phyloP scores from a whole-genome alignment of 2,888 invertebrate species.

The Oscheius sp. region DNA sequence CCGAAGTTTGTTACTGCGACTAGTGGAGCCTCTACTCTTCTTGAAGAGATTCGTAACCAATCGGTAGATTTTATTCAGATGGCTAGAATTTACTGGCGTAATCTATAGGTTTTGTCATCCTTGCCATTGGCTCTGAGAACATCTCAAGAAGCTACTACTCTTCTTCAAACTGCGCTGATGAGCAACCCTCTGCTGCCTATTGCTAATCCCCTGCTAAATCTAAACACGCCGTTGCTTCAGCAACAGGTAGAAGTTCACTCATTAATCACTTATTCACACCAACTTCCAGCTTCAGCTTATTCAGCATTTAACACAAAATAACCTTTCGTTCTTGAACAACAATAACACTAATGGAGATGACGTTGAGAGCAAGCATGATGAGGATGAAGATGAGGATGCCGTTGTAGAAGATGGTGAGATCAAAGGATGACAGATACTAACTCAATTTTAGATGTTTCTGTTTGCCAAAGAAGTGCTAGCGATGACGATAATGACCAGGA shows the following conservation, averaged over 20 bases:
- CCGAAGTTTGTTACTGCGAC: conserved; percentile 18
- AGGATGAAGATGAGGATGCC: conserved; percentile 39
- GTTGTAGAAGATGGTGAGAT: neutral
- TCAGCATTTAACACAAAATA: conserved; percentile 38
- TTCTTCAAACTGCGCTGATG: conserved; percentile 14
- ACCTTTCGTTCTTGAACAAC: conserved; percentile 33
- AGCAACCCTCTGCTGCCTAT: conserved; percentile 17
- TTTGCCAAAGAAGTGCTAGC: conserved; percentile 46
- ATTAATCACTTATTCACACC: neutral
- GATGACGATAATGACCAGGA: conserved; percentile 39
- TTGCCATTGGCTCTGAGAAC: neutral
- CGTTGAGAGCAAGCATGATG: conserved; percentile 38
- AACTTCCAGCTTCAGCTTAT: conserved; percentile 30
- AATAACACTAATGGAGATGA: conserved; percentile 36
- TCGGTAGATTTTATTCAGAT: neutral
- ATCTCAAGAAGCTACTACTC: conserved; percentile 13
- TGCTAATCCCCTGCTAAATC: conserved; percentile 33
- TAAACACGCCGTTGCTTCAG: conserved; percentile 41
- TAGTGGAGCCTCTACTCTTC: neutral
- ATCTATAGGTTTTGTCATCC: neutral
- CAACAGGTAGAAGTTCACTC: conserved; percentile 34
- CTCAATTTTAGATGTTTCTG: conserved; percentile 45
- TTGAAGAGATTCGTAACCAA: neutral
- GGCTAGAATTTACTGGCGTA: neutral
- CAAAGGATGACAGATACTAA: neutral